phyloP scores from a whole-genome alignment of 2,797 vertebrate species.

The Sebastolobus alascanus region DNA sequence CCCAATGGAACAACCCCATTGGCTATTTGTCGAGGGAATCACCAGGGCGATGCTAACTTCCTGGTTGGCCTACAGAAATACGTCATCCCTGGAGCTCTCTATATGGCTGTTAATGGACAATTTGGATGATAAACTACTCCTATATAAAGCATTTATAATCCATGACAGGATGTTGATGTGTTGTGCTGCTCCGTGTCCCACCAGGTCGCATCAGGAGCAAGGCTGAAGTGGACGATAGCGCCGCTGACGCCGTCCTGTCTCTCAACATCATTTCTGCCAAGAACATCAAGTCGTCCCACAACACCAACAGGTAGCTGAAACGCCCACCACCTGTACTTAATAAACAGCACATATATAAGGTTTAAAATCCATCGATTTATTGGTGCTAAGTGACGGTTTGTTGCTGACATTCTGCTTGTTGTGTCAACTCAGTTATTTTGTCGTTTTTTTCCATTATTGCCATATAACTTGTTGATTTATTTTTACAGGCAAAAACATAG shows the following conservation, averaged over 20 bases:
- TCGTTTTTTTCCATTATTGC: neutral
- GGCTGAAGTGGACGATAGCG: constrained; percentile 93
- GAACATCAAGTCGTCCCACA: constrained; percentile 96
- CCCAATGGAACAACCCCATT: no score
- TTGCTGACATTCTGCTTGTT: neutral
- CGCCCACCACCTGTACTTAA: neutral
- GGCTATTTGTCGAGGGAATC: fast-evolving
- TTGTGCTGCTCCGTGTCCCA: constrained; percentile 14
- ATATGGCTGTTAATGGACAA: no score
- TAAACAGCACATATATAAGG: no score
- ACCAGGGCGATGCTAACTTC: no score
- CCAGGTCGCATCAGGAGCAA: constrained; percentile 95
- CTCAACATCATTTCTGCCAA: constrained; percentile 99
- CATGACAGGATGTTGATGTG: neutral
- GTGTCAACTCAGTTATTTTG: neutral
- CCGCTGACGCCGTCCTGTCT: constrained; percentile 93
- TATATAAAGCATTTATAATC: neutral
- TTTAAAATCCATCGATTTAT: neutral
- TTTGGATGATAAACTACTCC: neutral
- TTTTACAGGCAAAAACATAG: neutral
- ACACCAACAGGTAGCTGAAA: constrained; percentile 89
- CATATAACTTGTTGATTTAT: neutral
- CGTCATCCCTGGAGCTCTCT: no score
- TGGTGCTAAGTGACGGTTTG: neutral
- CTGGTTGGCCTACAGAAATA: no score